Base-by-base conservation (phyloP, 2,113 vertebrate genomes). In the Muscicapa adusta region DNA sequence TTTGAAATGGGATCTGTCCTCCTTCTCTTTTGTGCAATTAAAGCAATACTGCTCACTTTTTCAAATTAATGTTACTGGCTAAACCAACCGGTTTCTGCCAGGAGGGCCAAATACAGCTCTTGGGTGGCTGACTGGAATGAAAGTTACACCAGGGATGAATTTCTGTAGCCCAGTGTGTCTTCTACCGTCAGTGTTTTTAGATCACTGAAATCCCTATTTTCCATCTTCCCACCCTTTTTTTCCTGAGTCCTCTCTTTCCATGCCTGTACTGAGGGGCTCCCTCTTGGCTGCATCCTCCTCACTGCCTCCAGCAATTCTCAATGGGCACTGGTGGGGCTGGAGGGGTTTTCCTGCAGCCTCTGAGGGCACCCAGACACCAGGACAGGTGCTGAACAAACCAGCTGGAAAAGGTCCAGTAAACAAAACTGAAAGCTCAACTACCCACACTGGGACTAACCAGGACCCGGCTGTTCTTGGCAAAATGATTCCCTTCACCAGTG, bases 1-100 rank as follows among this genome's bases (percentile, higher is more conserved):
- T 97, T 95, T 96, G 96, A 93, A 93, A 47, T 90, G 87, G 94
- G 89, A 96, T 91, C 87, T 85, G 63, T 80, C 74, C 78, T 82
- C 81, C 50, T 50, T 81, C 87, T 91, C 86, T 85, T 94, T 85
- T 70, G 67, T 93, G 87, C 58, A 82, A 74, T 94, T 93, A 84
- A 85, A 93, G 83, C 47, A 75, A 58, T 33, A 63, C 66, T 68
- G 43, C 82, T 81, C 68, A 34, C 48, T 91, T 83, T 89, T 82
- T 28, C 66, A 78, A 82, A 70, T 91, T 88, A 91, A 76, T 7
- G 1, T 68, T 76, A 15, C 62, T 40, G 47, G 31, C 74, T 88
- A 79, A 89, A 82, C 38, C 61, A 81, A 78, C 57, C 34, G 25
- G 43, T 86, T 91, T 81, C 70, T 95, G 36, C 56, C n/a, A 47